Conservation (phyloP, 2,113 vertebrate species). For the Bungarus multicinctus region DNA sequence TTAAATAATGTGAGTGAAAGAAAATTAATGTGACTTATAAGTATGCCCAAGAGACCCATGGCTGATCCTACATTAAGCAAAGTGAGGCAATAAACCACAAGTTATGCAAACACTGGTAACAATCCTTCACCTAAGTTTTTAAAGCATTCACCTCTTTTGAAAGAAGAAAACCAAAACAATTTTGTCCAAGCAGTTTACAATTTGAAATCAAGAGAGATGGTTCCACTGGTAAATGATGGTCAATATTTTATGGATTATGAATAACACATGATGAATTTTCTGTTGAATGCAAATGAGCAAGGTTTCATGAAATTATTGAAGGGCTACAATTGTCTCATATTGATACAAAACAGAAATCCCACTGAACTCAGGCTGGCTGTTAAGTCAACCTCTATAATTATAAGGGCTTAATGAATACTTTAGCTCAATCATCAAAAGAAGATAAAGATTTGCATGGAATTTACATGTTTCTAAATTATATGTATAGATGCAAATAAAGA, state of each 20-base stretch:
- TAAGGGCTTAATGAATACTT: neutral
- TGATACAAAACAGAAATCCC: neutral
- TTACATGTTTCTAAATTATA: neutral
- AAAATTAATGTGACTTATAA: neutral
- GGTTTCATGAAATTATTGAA: neutral
- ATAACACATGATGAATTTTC: neutral
- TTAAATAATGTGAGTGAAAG: neutral
- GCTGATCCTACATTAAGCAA: neutral
- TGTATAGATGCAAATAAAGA: neutral
- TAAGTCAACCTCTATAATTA: neutral
- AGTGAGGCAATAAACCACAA: neutral
- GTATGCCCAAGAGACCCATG: neutral
- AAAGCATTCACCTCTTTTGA: neutral
- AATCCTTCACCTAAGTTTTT: neutral
- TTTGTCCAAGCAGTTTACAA: neutral
- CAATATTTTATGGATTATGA: neutral
- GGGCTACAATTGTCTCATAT: neutral
- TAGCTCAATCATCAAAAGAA: neutral
- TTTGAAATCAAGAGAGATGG: neutral
- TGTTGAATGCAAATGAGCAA: neutral
- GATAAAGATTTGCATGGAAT: neutral
- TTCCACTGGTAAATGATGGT: neutral
- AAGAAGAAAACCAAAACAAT: neutral
- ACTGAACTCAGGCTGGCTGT: neutral
- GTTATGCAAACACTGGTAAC: neutral